Evolutionary conservation across 2,888 invertebrate species (phyloP).

Genomic region (Drosophila putrida): DNA sequence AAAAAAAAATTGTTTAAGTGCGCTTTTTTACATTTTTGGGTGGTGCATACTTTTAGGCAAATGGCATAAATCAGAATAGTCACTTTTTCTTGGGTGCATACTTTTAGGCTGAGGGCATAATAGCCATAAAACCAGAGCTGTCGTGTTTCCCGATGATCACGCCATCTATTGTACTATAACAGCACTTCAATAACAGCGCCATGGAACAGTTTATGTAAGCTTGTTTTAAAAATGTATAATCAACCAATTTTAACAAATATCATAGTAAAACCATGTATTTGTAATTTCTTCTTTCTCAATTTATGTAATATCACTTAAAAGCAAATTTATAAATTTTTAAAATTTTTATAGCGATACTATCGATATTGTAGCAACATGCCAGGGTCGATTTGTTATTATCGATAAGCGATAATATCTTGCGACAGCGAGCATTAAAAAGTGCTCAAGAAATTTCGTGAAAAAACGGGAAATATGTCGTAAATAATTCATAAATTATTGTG

Average conservation of each 20-base stretch:
- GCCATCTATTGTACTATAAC: constrained; percentile 17
- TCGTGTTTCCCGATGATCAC: too few species aligned
- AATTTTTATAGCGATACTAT: constrained; percentile 3
- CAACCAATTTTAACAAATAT: background rate
- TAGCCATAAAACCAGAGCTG: too few species aligned
- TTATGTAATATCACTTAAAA: too few species aligned
- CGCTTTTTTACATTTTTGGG: too few species aligned
- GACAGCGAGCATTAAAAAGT: constrained; percentile 42
- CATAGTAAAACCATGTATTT: background rate
- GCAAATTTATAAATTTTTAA: background rate
- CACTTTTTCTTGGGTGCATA: too few species aligned
- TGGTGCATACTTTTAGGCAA: too few species aligned
- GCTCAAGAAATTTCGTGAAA: constrained; percentile 60
- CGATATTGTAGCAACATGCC: constrained; percentile 7
- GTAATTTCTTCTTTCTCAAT: too few species aligned
- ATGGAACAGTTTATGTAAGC: background rate
- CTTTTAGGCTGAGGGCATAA: too few species aligned
- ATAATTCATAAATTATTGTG: constrained; percentile 60
- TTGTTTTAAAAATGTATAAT: background rate
- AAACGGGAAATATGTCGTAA: constrained; percentile 62
- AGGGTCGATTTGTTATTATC: constrained; percentile 23
- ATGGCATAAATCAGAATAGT: too few species aligned
- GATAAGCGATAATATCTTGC: constrained; percentile 25
- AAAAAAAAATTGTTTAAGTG: too few species aligned
- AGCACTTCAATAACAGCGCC: background rate